Percentiles rank a stretch among this genome's conserved stretches.
These are phyloP conservation scores for Diadema setosum DNA, from an alignment of 35 echinoderm and acorn worm species.

Conservation along the genomic window DNA sequence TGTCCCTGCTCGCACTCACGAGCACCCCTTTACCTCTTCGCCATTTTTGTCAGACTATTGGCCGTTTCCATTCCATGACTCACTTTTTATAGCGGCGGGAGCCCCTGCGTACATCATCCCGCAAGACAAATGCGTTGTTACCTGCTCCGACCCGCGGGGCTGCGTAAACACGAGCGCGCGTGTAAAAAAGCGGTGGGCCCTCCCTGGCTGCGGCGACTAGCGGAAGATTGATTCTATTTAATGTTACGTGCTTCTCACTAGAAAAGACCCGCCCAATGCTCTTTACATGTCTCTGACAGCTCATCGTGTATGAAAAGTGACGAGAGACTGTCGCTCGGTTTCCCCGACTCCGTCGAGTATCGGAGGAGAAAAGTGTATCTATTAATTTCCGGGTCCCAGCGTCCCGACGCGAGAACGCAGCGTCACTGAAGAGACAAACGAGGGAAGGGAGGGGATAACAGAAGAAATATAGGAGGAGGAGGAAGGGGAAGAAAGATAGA, in stretches of 20 bases:
- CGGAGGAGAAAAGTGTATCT: neutral
- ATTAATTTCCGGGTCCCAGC: neutral
- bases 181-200: neutral
- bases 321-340: neutral
- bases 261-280: neutral
- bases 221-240: conserved; percentile 13
- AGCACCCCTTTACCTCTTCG: too few species aligned
- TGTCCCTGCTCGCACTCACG: too few species aligned
- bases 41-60: too few species aligned
- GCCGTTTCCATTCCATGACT: too few species aligned
- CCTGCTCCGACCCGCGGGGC: neutral
- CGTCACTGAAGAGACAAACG: neutral
- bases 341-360: neutral
- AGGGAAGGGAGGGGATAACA: neutral
- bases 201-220: neutral
- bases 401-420: neutral
- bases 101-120: too few species aligned
- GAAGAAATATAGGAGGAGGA: neutral
- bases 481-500: neutral
- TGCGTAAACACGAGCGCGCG: neutral
- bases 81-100: too few species aligned
- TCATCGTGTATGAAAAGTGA: neutral
- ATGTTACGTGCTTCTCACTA: neutral
- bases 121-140: neutral
- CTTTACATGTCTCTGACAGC: neutral